Evolutionary conservation across 2,113 vertebrate species (phyloP).

Genomic region (Euleptes europaea): DNA sequence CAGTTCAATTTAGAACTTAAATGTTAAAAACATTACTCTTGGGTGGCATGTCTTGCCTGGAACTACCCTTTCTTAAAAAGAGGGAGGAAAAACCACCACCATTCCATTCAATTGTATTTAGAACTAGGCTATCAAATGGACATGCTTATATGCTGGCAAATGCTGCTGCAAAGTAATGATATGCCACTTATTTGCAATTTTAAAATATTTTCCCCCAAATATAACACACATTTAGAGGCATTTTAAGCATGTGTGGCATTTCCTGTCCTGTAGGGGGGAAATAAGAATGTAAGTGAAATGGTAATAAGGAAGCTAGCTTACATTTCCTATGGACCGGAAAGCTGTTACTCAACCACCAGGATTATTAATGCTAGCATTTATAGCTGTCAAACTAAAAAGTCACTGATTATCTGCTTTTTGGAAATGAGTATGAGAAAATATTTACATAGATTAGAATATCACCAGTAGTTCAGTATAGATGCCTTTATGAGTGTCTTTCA

Average conservation of each 20-base stretch:
- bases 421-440: not conserved
- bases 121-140: not conserved
- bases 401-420: not conserved
- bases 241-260: not conserved
- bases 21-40: not conserved
- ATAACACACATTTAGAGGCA: conserved; percentile 1
- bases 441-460: not conserved
- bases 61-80: not conserved
- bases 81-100: not conserved
- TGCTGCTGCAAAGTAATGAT: not conserved
- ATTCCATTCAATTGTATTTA: not conserved
- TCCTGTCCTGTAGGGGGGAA: not conserved
- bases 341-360: not conserved
- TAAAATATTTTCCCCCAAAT: conserved; percentile 26
- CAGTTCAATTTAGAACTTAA: conserved; percentile 2
- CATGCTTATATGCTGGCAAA: not conserved
- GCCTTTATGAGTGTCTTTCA: not conserved
- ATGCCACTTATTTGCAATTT: not conserved
- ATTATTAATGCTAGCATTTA: not conserved
- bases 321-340: not conserved
- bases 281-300: not conserved
- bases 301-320: not conserved
- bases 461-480: not conserved
- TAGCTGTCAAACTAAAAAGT: not conserved
- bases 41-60: not conserved